Percentiles rank a stretch among this genome's conserved stretches.
Conservation (phyloP, 2,113 vertebrate genomes). For the Felis chaus region DNA sequence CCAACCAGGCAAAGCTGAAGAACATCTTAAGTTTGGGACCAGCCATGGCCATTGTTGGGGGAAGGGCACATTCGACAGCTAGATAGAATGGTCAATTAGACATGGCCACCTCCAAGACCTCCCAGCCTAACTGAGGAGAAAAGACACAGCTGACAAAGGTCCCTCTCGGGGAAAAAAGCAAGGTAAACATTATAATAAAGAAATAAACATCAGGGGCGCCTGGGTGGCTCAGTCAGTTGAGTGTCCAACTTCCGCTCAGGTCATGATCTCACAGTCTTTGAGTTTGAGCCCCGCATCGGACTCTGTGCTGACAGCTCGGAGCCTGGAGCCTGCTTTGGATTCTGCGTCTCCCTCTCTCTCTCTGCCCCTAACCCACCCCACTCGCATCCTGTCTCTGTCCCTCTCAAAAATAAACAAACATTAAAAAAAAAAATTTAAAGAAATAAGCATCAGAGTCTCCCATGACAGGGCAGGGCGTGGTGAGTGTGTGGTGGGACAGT, state of each 20-base stretch:
- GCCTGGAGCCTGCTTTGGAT: too few relatives aligned
- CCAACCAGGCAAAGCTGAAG: background rate
- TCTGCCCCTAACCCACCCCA: too few relatives aligned
- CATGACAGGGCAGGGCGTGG: rapidly evolving
- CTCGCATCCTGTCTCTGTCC: too few relatives aligned
- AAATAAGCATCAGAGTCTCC: background rate
- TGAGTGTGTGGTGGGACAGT: rapidly evolving
- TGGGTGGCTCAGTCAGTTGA: too few relatives aligned
- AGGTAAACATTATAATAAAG: background rate
- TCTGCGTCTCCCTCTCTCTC: too few relatives aligned
- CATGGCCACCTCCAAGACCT: background rate
- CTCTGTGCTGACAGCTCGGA: too few relatives aligned
- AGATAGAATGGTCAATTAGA: background rate
- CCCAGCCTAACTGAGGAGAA: background rate
- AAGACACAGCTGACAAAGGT: background rate
- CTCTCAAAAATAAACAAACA: background rate
- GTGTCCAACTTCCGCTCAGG: too few relatives aligned
- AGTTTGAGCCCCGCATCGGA: too few relatives aligned
- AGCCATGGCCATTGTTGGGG: background rate
- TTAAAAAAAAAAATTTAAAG: background rate
- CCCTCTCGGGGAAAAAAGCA: background rate
- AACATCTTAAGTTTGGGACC: background rate
- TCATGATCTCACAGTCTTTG: too few relatives aligned
- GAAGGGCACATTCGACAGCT: background rate
- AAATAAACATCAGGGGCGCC: background rate